Conservation (phyloP, 2,797 vertebrate species). For the Aldrovandia affinis region DNA sequence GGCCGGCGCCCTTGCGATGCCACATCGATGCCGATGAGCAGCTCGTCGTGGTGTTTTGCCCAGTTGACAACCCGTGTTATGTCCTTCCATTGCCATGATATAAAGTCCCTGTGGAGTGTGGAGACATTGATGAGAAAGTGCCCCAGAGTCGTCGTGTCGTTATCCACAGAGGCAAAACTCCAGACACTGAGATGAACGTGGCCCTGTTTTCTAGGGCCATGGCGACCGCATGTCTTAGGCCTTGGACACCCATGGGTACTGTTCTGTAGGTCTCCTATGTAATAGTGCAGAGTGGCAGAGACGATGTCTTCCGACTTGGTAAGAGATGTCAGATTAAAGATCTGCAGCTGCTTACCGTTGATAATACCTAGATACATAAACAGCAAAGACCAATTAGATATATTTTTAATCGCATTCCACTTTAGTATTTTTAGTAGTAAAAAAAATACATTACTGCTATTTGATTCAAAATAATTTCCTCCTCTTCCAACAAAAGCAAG, state of each 20-base stretch:
- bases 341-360: conserved; percentile 74
- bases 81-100: conserved; percentile 91
- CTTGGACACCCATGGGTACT: conserved; percentile 59
- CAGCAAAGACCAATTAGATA: conserved; percentile 18
- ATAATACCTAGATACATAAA: conserved; percentile 69
- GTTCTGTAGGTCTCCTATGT: conserved; percentile 77
- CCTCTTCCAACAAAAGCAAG: neutral
- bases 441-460: neutral
- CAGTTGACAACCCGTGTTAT: conserved; percentile 82
- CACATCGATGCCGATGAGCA: conserved; percentile 84
- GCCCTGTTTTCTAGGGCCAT: conserved; percentile 55
- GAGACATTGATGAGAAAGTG: conserved; percentile 79
- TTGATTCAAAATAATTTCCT: neutral
- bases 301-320: conserved; percentile 89
- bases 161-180: conserved; percentile 76
- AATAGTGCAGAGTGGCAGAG: conserved; percentile 88
- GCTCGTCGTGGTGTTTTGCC: conserved; percentile 78
- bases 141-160: conserved; percentile 75
- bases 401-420: neutral
- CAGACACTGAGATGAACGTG: conserved; percentile 80
- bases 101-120: conserved; percentile 66
- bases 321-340: conserved; percentile 94
- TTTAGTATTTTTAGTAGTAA: neutral
- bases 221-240: conserved; percentile 58
- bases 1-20: conserved; percentile 62